Percentiles rank a stretch among this genome's conserved stretches.
phyloP scores from a whole-genome alignment of 2,113 vertebrate genomes.

The Melospiza melodia region DNA sequence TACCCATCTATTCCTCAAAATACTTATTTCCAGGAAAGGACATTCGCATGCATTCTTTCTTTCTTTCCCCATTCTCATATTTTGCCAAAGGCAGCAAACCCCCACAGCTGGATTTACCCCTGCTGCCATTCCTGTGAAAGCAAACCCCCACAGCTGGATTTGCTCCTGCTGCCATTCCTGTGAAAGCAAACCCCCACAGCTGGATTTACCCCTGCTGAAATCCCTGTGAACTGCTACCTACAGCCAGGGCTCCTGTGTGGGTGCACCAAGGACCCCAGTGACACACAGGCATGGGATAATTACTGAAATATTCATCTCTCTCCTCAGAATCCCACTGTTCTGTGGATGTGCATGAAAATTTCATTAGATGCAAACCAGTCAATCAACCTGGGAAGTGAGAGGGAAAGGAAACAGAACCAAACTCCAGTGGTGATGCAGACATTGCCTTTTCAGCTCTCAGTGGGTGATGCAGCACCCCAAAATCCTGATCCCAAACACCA shows the following conservation, averaged over 20 bases:
- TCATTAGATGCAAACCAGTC: not conserved
- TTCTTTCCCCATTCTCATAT: not conserved
- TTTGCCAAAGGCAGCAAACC: not conserved
- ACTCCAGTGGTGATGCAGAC: not conserved
- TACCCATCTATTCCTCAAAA: not conserved
- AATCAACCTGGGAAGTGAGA: not conserved
- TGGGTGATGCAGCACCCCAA: fast-evolving
- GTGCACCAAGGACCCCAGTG: not conserved
- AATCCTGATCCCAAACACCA: not conserved
- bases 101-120: not conserved
- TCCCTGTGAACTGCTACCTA: not conserved
- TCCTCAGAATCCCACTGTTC: not conserved
- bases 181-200: not conserved
- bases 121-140: not conserved
- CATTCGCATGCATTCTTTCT: not conserved
- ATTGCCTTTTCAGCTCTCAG: not conserved
- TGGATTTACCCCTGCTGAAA: not conserved
- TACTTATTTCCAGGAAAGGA: not conserved
- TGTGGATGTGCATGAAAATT: not conserved
- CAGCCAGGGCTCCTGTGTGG: not conserved
- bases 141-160: not conserved
- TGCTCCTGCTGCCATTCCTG: not conserved
- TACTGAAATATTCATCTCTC: constrained; percentile 19
- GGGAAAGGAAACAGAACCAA: not conserved
- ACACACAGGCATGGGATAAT: not conserved